These are phyloP conservation scores for Larimichthys polyactis DNA, from an alignment of 2,113 vertebrate species.

Conservation along the genomic window DNA sequence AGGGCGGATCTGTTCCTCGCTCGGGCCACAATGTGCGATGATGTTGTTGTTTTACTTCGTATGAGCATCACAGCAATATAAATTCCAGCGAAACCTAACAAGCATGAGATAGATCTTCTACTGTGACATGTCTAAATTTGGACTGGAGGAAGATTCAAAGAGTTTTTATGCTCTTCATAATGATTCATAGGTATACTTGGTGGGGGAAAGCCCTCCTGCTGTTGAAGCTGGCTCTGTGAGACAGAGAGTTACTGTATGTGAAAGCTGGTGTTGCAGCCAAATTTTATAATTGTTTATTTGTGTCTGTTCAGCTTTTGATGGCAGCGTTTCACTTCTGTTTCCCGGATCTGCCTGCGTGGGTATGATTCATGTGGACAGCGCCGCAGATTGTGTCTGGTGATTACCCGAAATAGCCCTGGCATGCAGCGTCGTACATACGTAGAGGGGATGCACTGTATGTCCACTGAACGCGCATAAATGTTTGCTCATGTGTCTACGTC, in stretches of 20 bases:
- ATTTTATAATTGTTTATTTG: constrained; percentile 73
- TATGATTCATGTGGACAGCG: constrained; percentile 67
- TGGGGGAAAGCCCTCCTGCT: constrained; percentile 1
- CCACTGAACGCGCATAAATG: constrained; percentile 19
- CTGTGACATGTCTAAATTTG: constrained; percentile 39
- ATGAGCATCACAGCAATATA: constrained; percentile 49
- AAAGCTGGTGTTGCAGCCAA: constrained; percentile 42
- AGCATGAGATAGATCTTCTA: constrained; percentile 28
- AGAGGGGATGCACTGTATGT: not conserved
- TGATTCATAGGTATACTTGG: constrained; percentile 33
- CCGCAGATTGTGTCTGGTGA: constrained; percentile 61
- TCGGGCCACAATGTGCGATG: constrained; percentile 9
- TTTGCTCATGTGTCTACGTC: constrained; percentile 22
- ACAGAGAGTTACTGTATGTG: constrained; percentile 53
- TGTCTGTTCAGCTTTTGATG: constrained; percentile 60
- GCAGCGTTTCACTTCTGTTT: constrained; percentile 68
- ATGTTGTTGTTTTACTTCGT: constrained; percentile 57
- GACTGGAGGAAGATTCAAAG: constrained; percentile 32
- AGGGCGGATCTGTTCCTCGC: constrained; percentile 52
- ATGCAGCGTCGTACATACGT: not conserved
- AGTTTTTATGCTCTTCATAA: constrained; percentile 47
- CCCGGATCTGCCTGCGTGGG: constrained; percentile 47
- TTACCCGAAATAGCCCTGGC: constrained; percentile 53
- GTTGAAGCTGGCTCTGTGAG: constrained; percentile 24
- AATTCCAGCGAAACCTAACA: constrained; percentile 41